Conservation (phyloP, 2,113 vertebrate genomes). For the western clawed frog (Xenopus tropicalis) region UCB_Xtro_10.0 CM004447.2:28358001-28358500, state of each 20-base stretch:
- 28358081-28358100: too few relatives aligned
- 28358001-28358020: too few relatives aligned
- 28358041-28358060: too few relatives aligned
- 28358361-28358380: slow-evolving; percentile 7
- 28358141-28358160: background rate
- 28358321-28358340: slow-evolving; percentile 17
- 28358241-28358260: slow-evolving; percentile 19
- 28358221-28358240: slow-evolving; percentile 4
- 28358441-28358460: slow-evolving; percentile 36
- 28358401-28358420: slow-evolving; percentile 35
- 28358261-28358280: slow-evolving; percentile 38
- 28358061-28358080: too few relatives aligned
- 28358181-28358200: background rate
- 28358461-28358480: slow-evolving; percentile 19
- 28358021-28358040: too few relatives aligned
- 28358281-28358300: slow-evolving; percentile 11
- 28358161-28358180: background rate
- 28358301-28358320: slow-evolving; percentile 9
- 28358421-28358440: slow-evolving; percentile 39
- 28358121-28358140: too few relatives aligned
- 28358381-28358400: slow-evolving; percentile 9
- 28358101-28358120: too few relatives aligned
- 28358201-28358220: background rate
- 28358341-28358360: slow-evolving; percentile 17
- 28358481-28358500: slow-evolving; percentile 12